Evolutionary conservation across 2,888 invertebrate species (phyloP).

Genomic region (Trissoscelio sp.): DNA sequence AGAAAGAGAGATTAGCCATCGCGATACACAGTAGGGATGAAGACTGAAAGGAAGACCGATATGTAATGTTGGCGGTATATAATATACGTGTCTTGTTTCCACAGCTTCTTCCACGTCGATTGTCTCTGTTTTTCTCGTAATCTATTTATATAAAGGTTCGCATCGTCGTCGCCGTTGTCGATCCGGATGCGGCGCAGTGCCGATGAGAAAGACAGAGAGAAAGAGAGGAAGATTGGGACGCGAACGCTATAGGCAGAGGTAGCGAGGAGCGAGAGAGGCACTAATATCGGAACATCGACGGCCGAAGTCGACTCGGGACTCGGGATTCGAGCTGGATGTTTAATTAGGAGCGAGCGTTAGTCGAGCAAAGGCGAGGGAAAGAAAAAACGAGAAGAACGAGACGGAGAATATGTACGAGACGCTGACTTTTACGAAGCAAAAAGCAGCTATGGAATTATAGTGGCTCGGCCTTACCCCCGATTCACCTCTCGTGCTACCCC

Average conservation of each 20-base stretch:
- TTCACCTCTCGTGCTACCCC: conserved; percentile 66
- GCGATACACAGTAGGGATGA: conserved; percentile 53
- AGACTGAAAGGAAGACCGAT: conserved; percentile 60
- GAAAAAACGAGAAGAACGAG: conserved; percentile 67
- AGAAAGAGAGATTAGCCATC: conserved; percentile 66
- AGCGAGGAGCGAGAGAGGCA: conserved; percentile 72
- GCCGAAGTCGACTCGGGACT: conserved; percentile 79
- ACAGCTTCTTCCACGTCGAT: conserved; percentile 66
- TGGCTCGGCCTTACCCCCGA: conserved; percentile 70
- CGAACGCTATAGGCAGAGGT: conserved; percentile 55
- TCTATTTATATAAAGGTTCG: conserved; percentile 71
- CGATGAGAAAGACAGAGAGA: conserved; percentile 70
- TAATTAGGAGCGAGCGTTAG: conserved; percentile 82
- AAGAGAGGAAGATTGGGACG: conserved; percentile 71
- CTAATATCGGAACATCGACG: conserved; percentile 83
- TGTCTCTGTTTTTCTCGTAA: conserved; percentile 70
- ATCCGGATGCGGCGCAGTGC: conserved; percentile 67
- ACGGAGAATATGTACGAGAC: conserved; percentile 64
- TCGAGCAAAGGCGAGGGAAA: conserved; percentile 72
- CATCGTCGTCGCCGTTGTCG: conserved; percentile 66
- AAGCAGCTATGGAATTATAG: conserved; percentile 72
- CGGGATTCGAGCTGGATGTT: conserved; percentile 82
- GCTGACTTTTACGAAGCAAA: conserved; percentile 65
- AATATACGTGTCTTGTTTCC: conserved; percentile 66
- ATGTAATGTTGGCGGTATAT: conserved; percentile 62